These are phyloP conservation scores for Chloroceryle inda DNA, from an alignment of 2,797 vertebrate genomes.

Conservation along the genomic window DNA sequence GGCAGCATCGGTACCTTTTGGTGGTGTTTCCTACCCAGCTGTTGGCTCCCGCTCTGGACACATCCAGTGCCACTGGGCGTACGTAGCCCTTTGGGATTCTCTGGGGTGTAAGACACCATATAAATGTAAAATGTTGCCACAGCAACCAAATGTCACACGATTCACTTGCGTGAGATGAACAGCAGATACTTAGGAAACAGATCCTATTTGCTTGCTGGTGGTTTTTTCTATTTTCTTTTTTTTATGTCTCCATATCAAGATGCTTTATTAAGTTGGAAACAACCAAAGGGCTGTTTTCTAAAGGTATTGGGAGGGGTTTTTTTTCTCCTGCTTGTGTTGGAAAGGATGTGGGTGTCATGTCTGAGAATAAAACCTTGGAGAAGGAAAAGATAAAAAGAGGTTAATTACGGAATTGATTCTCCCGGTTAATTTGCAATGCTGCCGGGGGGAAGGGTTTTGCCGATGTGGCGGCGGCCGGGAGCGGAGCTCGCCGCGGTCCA, in stretches of 20 bases:
- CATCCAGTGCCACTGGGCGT: neutral
- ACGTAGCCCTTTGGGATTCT: neutral
- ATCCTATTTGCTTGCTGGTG: constrained; percentile 19
- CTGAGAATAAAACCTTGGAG: neutral
- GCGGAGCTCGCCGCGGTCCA: neutral
- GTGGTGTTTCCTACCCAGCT: neutral
- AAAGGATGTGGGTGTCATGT: neutral
- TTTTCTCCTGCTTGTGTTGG: neutral
- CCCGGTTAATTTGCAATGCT: neutral
- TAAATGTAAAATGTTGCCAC: constrained; percentile 61
- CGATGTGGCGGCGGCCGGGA: neutral
- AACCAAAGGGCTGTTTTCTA: neutral
- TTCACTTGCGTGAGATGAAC: constrained; percentile 65
- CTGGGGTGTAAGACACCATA: constrained; percentile 40
- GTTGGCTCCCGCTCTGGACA: neutral
- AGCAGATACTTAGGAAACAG: constrained; percentile 16
- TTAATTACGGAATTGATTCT: neutral
- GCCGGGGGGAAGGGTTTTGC: neutral
- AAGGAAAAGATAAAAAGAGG: neutral
- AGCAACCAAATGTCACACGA: constrained; percentile 65
- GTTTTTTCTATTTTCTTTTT: neutral
- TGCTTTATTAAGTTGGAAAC: neutral
- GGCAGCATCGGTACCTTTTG: neutral
- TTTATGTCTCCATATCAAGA: neutral
- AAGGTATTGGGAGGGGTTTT: neutral